These are phyloP conservation scores for Grantiella picta DNA, from an alignment of 2,113 vertebrate genomes.

Conservation along the genomic window DNA sequence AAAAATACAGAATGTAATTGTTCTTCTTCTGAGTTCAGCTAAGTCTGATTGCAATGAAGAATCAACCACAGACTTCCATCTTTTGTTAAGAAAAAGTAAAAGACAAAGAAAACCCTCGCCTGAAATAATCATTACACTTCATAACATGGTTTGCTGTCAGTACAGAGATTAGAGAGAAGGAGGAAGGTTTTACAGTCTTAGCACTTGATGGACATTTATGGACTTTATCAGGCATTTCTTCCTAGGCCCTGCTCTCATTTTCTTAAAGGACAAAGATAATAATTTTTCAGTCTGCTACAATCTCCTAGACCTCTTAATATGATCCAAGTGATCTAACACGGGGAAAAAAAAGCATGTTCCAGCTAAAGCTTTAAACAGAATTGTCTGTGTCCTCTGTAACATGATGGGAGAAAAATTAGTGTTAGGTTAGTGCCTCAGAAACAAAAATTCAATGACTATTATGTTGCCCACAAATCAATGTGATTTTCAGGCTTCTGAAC, in stretches of 20 bases:
- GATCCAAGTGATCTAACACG: neutral
- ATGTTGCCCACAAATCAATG: neutral
- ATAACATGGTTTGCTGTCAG: neutral
- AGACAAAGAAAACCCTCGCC: neutral
- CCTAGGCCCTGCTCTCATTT: neutral
- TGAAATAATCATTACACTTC: neutral
- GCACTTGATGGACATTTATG: neutral
- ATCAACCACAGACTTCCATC: neutral
- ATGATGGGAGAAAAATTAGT: neutral
- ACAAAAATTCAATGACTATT: neutral
- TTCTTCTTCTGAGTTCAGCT: neutral
- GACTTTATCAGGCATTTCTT: neutral
- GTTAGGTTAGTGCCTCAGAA: neutral
- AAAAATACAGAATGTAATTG: conserved; percentile 9
- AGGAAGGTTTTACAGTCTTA: neutral
- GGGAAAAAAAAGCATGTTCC: neutral
- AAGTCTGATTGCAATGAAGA: neutral
- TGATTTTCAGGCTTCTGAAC: neutral
- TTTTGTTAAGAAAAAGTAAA: neutral
- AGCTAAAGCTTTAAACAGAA: neutral
- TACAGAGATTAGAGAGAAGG: neutral
- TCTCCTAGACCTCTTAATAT: neutral
- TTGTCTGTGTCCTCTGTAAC: neutral
- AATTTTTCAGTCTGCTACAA: neutral
- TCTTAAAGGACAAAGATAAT: neutral